These are phyloP conservation scores for Mesembrinibis cayennensis DNA, from an alignment of 2,113 vertebrate species.

Conservation along the genomic window DNA sequence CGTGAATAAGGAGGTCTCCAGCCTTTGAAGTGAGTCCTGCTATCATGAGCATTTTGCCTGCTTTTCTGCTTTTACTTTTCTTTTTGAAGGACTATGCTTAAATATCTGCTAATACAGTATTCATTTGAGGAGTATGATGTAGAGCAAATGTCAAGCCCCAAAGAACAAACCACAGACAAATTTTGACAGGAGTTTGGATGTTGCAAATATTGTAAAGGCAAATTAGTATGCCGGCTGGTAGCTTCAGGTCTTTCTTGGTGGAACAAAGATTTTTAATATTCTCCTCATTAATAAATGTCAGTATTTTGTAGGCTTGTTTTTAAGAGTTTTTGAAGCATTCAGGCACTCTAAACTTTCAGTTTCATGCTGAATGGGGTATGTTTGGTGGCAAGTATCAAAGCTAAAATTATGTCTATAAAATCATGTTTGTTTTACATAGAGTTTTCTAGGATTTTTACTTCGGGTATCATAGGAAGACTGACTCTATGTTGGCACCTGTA, in stretches of 20 bases:
- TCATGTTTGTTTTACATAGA: background rate
- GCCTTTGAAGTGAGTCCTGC: background rate
- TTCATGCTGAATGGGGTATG: background rate
- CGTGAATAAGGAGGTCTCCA: background rate
- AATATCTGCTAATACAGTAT: background rate
- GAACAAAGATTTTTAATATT: background rate
- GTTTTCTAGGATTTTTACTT: background rate
- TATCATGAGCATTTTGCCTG: fast-evolving
- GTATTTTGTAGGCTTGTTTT: background rate
- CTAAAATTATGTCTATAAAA: background rate
- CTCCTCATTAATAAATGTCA: background rate
- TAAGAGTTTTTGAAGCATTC: background rate
- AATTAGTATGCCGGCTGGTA: background rate
- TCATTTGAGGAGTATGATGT: background rate
- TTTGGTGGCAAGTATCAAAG: background rate
- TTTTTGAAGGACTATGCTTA: background rate
- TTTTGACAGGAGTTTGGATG: background rate
- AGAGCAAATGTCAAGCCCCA: background rate
- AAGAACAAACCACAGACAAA: conserved; percentile 10
- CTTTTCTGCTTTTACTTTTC: background rate
- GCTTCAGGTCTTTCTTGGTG: background rate
- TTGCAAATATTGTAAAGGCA: background rate
- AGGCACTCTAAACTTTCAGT: background rate
- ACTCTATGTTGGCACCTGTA: background rate
- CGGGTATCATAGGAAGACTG: background rate